phyloP scores from a whole-genome alignment of 2,797 vertebrate species.

The Tinamus major region DNA sequence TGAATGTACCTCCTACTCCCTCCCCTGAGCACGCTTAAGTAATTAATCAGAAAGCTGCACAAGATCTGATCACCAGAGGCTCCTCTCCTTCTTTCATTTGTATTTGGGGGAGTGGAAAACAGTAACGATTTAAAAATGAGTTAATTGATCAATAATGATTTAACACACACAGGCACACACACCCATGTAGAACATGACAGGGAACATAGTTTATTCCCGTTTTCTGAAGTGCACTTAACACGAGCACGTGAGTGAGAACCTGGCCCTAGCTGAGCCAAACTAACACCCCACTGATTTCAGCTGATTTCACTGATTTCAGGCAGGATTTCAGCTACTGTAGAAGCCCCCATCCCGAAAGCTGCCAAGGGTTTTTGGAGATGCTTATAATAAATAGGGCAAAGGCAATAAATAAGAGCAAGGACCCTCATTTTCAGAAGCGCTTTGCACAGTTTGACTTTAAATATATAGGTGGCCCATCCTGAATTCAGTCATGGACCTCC shows the following conservation, averaged over 20 bases:
- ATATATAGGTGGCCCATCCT: neutral
- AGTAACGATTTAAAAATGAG: neutral
- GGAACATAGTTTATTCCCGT: neutral
- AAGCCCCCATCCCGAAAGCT: neutral
- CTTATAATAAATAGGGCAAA: too few relatives aligned
- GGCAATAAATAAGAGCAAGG: neutral
- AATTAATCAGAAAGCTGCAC: neutral
- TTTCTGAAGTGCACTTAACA: neutral
- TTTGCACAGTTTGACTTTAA: neutral
- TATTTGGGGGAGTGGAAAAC: accelerated
- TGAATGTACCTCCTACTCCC: neutral
- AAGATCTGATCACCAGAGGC: neutral
- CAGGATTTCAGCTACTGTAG: neutral
- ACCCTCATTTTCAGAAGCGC: neutral
- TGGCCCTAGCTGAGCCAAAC: neutral
- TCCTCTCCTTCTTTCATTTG: neutral
- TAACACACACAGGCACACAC: too few relatives aligned
- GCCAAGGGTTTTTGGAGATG: neutral
- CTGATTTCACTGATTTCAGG: neutral
- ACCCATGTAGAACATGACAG: neutral
- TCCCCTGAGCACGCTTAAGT: neutral
- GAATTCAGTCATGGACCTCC: neutral
- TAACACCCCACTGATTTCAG: neutral
- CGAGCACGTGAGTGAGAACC: neutral
- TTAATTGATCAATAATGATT: too few relatives aligned